These are phyloP conservation scores for Danio aesculapii DNA, from an alignment of 2,797 vertebrate species.

Conservation along the genomic window DNA sequence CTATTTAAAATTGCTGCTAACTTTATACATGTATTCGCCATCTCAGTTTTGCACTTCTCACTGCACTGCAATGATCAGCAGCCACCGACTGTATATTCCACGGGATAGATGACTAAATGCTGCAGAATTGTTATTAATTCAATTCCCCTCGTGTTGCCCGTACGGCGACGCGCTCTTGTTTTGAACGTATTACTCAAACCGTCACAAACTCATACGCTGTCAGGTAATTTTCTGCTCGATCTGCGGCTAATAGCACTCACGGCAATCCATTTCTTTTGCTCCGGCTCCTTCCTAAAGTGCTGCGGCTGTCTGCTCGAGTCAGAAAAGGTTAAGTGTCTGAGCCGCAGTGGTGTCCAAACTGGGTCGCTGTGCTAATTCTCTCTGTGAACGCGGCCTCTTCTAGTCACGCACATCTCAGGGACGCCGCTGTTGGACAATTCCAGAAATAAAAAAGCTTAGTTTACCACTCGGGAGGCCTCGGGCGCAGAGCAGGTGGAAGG, in stretches of 20 bases:
- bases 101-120: conserved; percentile 4
- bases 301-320: conserved; percentile 29
- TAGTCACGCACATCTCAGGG: conserved; percentile 74
- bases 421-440: neutral
- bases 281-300: conserved; percentile 6
- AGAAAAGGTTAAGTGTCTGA: conserved; percentile 58
- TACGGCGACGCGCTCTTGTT: conserved; percentile 2
- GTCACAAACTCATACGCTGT: conserved; percentile 32
- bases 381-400: conserved; percentile 63
- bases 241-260: conserved; percentile 27
- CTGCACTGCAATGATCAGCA: neutral
- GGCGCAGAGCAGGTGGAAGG: conserved; percentile 33
- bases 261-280: conserved; percentile 28
- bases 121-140: conserved; percentile 27
- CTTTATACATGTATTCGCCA: neutral
- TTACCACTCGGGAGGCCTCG: neutral
- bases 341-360: conserved; percentile 65
- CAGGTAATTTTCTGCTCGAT: conserved; percentile 36
- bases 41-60: neutral
- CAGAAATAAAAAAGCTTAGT: neutral
- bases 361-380: conserved; percentile 75
- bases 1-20: no score
- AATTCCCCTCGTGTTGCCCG: conserved; percentile 7
- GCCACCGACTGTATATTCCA: neutral
- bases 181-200: conserved; percentile 24